Base-by-base conservation (phyloP, 2,113 vertebrate genomes). In the Elephas maximus region DNA sequence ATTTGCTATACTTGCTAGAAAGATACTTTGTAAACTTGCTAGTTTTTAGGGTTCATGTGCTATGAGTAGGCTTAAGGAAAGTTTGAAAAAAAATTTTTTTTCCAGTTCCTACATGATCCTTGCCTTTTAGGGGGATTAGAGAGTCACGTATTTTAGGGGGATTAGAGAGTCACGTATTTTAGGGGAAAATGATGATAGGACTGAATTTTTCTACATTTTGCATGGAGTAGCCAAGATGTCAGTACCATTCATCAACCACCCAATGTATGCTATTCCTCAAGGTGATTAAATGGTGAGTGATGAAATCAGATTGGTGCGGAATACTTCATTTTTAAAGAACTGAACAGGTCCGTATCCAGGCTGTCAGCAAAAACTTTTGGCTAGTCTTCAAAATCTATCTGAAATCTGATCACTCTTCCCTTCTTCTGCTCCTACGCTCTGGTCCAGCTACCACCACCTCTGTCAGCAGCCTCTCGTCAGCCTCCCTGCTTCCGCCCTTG, bases 401-500 rank as follows among this genome's bases (percentile, higher is more conserved):
- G 45, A 44, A 60, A 33, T 28, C 21, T 20, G 9, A 81, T 21
- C 24, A 0, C 45, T 44, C 8, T 41, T 5, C 30, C 8, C 11
- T 18, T 37, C 20, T 89, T 0, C 15, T 53, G 2, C 30, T 23
- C 6, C 24, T 4, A 8, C 2, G 2, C 60, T n/a, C 2, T 17
- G 18, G 51, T 11, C 82, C 63, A 0, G 24, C 14, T 4, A 12
- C 87, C 51, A 0, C 65, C 21, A 2, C 18, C 57, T 37, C 85
- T 28, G 0, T 45, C 51, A 4, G 77, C 5, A 51, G 51, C 63
- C 26, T 78, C 69, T 12, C 8, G 3, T 77, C 53, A 15, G 15
- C 15, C 53, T 57, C 15, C 53, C 53, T 57, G 53, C 15, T 57
- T 57, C 53, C 53, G 15, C 53, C 53, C 53, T 15, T 57, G 53